phyloP scores from a whole-genome alignment of 1,140 invertebrate species.

The Conus betulinus region DNA sequence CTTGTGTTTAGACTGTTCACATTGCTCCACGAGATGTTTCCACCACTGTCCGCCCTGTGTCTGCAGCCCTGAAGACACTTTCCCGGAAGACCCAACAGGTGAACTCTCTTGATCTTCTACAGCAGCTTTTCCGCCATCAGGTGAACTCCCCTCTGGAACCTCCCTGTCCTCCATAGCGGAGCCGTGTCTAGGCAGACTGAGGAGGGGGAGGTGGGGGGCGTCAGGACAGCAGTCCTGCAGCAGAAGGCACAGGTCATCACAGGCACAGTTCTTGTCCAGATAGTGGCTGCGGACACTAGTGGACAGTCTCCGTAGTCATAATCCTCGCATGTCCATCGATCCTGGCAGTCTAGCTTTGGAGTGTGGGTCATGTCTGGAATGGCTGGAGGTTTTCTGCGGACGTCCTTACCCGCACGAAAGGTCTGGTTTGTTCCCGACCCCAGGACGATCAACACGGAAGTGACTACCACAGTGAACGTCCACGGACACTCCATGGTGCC shows the following conservation, averaged over 20 bases:
- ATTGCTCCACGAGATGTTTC: too few relatives aligned
- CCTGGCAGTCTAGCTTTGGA: background rate
- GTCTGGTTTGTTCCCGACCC: background rate
- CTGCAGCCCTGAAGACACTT: background rate
- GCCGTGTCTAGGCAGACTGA: background rate
- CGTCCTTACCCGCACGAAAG: background rate
- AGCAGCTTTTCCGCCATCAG: background rate
- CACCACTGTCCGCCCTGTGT: background rate
- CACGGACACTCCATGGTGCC: too few relatives aligned
- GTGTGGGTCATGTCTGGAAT: background rate
- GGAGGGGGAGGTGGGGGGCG: background rate
- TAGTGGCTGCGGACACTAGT: background rate
- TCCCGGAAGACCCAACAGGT: background rate
- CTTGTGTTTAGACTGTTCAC: background rate
- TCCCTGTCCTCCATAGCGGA: background rate
- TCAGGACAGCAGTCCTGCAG: constrained; percentile 24
- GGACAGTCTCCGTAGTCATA: background rate
- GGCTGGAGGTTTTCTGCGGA: background rate
- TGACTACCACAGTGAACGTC: too few relatives aligned
- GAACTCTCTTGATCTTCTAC: background rate
- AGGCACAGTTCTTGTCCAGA: background rate
- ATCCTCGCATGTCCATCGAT: background rate
- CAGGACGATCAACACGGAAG: background rate
- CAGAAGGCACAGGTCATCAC: constrained; percentile 20
- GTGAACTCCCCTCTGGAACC: background rate